Evolutionary conservation across 2,888 invertebrate species (phyloP).

Genomic region (Notodonta dromedarius): DNA sequence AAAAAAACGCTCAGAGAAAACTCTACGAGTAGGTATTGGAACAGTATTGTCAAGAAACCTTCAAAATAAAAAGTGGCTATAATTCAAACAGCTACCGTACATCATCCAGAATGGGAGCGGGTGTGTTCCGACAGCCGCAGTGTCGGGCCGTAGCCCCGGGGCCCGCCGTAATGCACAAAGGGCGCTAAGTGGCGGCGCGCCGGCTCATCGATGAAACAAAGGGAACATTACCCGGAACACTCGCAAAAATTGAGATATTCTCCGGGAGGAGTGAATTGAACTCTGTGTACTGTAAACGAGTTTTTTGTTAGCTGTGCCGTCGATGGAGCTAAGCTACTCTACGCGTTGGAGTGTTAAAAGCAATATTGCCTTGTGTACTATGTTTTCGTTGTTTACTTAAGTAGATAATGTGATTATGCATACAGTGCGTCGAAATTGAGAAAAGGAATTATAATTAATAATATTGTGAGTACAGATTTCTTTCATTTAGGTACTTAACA

Average conservation of each 20-base stretch:
- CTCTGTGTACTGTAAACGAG: slow-evolving; percentile 12
- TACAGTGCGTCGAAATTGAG: too few relatives aligned
- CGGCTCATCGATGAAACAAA: slow-evolving; percentile 64
- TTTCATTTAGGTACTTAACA: too few relatives aligned
- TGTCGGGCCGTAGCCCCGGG: slow-evolving; percentile 47
- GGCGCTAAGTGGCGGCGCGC: slow-evolving; percentile 60
- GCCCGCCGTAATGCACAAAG: slow-evolving; percentile 70
- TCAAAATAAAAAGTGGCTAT: slow-evolving; percentile 21
- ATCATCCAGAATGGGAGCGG: slow-evolving; percentile 20
- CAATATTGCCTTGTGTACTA: not conserved
- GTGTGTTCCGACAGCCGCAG: slow-evolving; percentile 17
- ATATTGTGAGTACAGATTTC: too few relatives aligned
- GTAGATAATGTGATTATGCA: not conserved
- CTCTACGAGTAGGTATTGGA: not conserved
- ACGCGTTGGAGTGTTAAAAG: not conserved
- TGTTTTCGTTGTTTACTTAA: not conserved
- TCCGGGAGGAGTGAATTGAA: slow-evolving; percentile 31
- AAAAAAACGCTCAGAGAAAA: not conserved
- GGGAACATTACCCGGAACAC: slow-evolving; percentile 46
- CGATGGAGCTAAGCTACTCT: not conserved
- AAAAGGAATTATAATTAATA: too few relatives aligned
- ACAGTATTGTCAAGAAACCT: not conserved
- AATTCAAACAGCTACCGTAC: slow-evolving; percentile 23
- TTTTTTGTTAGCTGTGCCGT: not conserved
- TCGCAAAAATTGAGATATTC: slow-evolving; percentile 47